Conservation (phyloP, 2,113 vertebrate genomes). For the Donacobius atricapilla region DNA sequence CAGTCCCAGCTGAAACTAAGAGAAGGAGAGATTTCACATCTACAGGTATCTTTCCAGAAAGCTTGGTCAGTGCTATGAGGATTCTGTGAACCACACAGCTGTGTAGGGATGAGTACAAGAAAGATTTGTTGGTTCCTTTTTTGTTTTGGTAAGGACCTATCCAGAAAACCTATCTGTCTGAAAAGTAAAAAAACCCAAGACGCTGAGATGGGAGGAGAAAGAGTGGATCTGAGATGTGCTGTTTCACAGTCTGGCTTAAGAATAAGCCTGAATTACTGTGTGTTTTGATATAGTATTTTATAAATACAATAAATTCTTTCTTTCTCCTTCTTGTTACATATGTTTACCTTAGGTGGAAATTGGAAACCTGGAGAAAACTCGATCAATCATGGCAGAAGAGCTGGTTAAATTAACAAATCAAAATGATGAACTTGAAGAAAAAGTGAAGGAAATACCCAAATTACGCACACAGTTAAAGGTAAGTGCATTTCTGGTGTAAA, state of each 20-base stretch:
- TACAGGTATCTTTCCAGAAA: conserved; percentile 81
- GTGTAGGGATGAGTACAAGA: background rate
- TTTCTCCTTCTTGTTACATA: background rate
- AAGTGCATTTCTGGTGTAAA: background rate
- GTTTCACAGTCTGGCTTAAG: background rate
- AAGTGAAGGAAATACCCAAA: conserved; percentile 88
- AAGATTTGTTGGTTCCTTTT: background rate
- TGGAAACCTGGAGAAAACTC: conserved; percentile 88
- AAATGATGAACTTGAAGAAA: conserved; percentile 94
- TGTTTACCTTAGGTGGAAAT: conserved; percentile 86
- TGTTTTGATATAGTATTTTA: background rate
- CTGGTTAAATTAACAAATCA: conserved; percentile 93
- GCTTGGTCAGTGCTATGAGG: background rate
- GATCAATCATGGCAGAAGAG: conserved; percentile 93
- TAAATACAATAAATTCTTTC: background rate
- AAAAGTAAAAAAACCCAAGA: background rate
- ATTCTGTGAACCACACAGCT: background rate
- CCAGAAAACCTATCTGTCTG: background rate
- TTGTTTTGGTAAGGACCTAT: background rate
- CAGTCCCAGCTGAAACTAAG: conserved; percentile 94
- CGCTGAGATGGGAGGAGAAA: background rate
- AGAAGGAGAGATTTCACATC: conserved; percentile 93
- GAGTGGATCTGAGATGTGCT: background rate
- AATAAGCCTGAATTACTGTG: background rate
- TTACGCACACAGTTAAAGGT: conserved; percentile 87